Base-by-base conservation (phyloP, 2,888 invertebrate genomes). In the Drosophila multiciliata region DNA sequence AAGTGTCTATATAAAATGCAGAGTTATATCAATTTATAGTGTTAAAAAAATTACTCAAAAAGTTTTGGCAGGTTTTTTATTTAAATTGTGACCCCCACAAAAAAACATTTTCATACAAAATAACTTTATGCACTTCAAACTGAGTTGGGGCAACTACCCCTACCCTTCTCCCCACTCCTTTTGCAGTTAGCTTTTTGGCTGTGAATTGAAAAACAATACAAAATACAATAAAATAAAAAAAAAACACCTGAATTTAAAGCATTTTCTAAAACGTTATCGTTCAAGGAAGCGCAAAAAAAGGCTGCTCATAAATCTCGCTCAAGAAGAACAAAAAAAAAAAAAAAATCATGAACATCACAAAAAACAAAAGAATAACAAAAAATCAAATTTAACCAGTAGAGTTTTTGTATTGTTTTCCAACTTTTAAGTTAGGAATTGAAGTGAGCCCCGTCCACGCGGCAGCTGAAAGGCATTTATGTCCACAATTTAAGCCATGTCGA, bases 401-500 rank as follows among this genome's bases (percentile, higher is more conserved):
- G 71, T 78, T 83, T 76, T 79, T 74, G 75, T 86, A 83, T 86
- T 87, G 82, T 86, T 86, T 84, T 83, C 65, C 76, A 86, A 84
- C 83, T 87, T 87, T 87, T 87, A 84, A 87, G 84, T 87, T 86
- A 73, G 62, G 80, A 67, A 80, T 82, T 71, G 72, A 71, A 77
- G 72, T 57, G 75, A 73, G 69, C 48, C 42, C 50, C 42, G 64
- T 58, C 66, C 66, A 40, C 58, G 23, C 50, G 48, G 55, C 40
- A 52, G 36, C 48, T 35, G 33, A 66, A 64, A 64, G 75, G 74
- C 66, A 74, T 59, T 70, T 70, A 67, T 73, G 79, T 76, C 76
- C 66, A 68, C 80, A 74, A 54, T 85, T 87, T 87, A 83, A 87
- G 86, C 85, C 82, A 75, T 80, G 87, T 83, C 83, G 83, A 80